These are phyloP conservation scores for Scleropages formosus DNA, from an alignment of 2,797 vertebrate genomes.

Conservation along the genomic window DNA sequence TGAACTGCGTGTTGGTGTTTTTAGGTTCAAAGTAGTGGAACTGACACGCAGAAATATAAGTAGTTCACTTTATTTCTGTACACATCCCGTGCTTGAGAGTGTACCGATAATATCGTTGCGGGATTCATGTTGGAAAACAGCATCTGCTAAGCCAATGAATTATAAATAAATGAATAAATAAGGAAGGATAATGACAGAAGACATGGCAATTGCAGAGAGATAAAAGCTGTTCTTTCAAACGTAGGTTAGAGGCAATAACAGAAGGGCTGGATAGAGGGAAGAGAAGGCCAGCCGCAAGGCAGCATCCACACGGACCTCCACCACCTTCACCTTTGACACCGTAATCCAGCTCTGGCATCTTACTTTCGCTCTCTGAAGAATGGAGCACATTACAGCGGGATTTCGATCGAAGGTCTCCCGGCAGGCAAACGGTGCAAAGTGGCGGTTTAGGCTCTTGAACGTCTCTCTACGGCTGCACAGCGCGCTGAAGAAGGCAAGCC, in stretches of 20 bases:
- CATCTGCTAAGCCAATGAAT: neutral
- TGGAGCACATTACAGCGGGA: neutral
- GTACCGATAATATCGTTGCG: neutral
- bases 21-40: neutral
- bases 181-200: neutral
- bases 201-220: neutral
- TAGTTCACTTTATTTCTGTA: neutral
- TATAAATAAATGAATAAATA: neutral
- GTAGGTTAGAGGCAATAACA: no score
- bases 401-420: neutral
- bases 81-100: neutral
- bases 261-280: neutral
- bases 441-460: no score
- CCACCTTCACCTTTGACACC: no score
- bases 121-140: neutral
- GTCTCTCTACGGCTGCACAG: no score
- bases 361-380: neutral
- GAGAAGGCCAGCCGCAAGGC: neutral
- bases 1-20: neutral
- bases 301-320: neutral
- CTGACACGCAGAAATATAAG: no score
- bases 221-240: neutral
- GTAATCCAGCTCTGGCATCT: neutral
- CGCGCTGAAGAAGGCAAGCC: no score
- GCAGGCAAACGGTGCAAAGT: neutral